phyloP scores from a whole-genome alignment of 2,888 invertebrate species.

The Sarcophaga caerulescens region DNA sequence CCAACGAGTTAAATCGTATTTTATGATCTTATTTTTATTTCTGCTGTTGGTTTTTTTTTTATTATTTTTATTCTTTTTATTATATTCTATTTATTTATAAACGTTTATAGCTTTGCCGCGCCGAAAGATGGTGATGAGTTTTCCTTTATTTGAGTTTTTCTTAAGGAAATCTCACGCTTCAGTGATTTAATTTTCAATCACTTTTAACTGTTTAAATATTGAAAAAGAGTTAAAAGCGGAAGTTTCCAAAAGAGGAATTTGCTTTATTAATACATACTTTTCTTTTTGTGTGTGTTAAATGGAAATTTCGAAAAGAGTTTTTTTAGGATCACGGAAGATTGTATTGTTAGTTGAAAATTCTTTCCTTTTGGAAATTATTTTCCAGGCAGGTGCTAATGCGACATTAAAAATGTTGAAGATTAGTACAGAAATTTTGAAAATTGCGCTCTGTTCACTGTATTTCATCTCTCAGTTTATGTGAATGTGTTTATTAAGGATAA shows the following conservation, averaged over 20 bases:
- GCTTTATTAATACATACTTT: not conserved
- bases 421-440: no score
- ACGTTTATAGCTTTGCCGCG: not conserved
- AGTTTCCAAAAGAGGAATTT: not conserved
- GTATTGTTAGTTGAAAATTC: no score
- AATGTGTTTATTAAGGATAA: no score
- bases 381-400: no score
- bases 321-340: no score
- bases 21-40: not conserved
- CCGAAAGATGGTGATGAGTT: not conserved
- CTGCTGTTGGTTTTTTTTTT: not conserved
- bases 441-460: no score
- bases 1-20: not conserved
- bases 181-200: constrained; percentile 42
- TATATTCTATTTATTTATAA: constrained; percentile 29
- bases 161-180: constrained; percentile 5
- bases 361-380: no score
- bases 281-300: not conserved
- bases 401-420: no score
- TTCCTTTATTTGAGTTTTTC: constrained; percentile 16
- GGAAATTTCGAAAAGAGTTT: not conserved
- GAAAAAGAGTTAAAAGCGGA: not conserved
- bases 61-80: constrained; percentile 17
- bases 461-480: no score
- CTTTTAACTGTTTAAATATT: constrained; percentile 13